Base-by-base conservation (phyloP, 1,140 invertebrate genomes). In the Laodelphax striatellus region DNA sequence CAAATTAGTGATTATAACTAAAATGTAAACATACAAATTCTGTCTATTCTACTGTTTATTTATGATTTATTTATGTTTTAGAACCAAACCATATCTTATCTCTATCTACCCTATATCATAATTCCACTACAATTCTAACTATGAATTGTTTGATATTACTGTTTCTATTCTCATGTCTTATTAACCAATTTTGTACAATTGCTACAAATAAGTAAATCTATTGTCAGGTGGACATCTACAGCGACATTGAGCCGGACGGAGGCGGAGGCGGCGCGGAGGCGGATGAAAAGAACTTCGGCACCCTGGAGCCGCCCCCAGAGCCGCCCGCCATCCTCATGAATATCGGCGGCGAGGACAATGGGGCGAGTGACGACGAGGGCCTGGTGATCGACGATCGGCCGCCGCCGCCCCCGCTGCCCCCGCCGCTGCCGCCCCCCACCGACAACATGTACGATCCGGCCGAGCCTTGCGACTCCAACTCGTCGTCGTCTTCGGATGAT, bases 331-430 rank as follows among this genome's bases (percentile, higher is more conserved):
- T 74, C 17, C 69, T 76, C 5, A 55, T 76, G 9, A 73, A 73
- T 50, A 72, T 70, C 65, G 62, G 62, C 14, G 34, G 13, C 17
- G 63, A 61, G 34, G 63, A 63, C n/a, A 64, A 67, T 60, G 63
- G 65, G 65, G 80, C 80, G 34, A 79, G 83, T 53, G 80, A 81
- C 60, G 79, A 79, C 41, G 82, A 80, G 65, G 81, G 83, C 14
- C 69, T 85, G 22, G 77, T 84, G 1, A 84, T 84, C n/a, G 84
- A 83, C 62, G 82, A 82, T 44, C 75, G 46, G 68, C 3, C 31
- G 41, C 58, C 16, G 55, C 63, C 5, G 58, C 60, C 46, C 55
- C 60, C 43, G 52, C 63, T 55, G 59, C 61, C 19, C 22, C 56
- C 24, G 56, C 63, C 13, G 58, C 60, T 46, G 59, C 64, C n/a